phyloP scores from a whole-genome alignment of 2,797 vertebrate species.

The Micropoecilia bifurca region DNA sequence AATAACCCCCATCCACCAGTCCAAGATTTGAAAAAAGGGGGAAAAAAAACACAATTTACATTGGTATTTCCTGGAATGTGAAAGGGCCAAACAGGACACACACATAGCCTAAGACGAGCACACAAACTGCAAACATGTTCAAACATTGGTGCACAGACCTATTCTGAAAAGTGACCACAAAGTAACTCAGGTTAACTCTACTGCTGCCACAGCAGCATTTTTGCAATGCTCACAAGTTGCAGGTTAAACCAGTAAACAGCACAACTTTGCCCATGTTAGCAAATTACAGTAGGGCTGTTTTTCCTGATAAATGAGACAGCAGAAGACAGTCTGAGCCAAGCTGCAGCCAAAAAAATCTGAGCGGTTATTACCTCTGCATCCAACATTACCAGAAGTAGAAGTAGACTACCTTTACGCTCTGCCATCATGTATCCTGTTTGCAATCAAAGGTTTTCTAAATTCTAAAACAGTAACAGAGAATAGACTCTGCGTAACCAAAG shows the following conservation, averaged over 20 bases:
- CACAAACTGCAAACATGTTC: conserved; percentile 63
- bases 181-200: conserved; percentile 38
- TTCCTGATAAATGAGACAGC: conserved; percentile 46
- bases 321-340: conserved; percentile 16
- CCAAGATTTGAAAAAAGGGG: conserved; percentile 36
- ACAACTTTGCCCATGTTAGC: conserved; percentile 33
- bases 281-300: conserved; percentile 34
- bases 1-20: conserved; percentile 36
- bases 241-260: conserved; percentile 26
- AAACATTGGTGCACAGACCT: conserved; percentile 49
- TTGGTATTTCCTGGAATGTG: conserved; percentile 82
- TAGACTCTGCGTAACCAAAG: conserved; percentile 33
- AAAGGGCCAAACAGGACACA: conserved; percentile 65
- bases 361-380: conserved; percentile 56
- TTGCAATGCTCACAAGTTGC: conserved; percentile 16
- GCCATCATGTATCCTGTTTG: conserved; percentile 48
- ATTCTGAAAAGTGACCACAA: conserved; percentile 50
- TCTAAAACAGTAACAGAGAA: conserved; percentile 20
- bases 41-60: conserved; percentile 64
- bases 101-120: conserved; percentile 52
- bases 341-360: conserved; percentile 35
- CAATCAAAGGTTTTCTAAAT: conserved; percentile 54
- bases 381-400: conserved; percentile 21
- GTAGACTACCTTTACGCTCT: conserved; percentile 57
- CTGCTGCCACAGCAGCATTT: not conserved